Evolutionary conservation across 2,888 invertebrate species (phyloP), one percentile per base, ranked within the genome.

Genomic region (Punctoribates punctum): DNA sequence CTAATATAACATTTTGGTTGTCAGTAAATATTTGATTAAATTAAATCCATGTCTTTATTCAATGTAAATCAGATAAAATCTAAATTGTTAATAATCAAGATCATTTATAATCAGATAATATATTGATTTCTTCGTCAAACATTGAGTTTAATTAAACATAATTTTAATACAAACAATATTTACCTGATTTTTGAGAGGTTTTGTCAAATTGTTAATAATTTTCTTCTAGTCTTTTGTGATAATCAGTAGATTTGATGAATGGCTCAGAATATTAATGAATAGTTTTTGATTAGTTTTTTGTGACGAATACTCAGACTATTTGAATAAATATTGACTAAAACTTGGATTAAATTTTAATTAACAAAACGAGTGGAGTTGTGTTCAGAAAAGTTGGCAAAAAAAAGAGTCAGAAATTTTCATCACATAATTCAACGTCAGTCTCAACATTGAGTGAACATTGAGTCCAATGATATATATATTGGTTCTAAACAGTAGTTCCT

Each of bases 381-480:
- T 48, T 48, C 46, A 17, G 4, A 11, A 17, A 48, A 48, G 46
- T 48, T 4, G 17, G 13, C 46, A 48, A 17, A 48, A 17, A 42
- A 48, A 17, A 48, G 46, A 4, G 46, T 15, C 15, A 48, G 15
- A 48, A 17, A 57, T 9, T 57, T 57, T 57, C 57, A 23, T 20
- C 57, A 57, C 57, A 57, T 57, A 57, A 57, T 57, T 57, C 57
- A 57, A 20, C 25, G 57, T 57, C 57, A 57, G n/a, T 20, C 11
- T 57, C 3, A 57, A 25, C 57, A 57, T 57, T 25, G 57, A 57
- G 23, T 57, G 23, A 57, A 57, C 57, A 57, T 57, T 23, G 57
- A 57, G 57, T 17, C 17, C 57, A 57, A 48, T 48, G 46, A 23
- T 20, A 57, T 20, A 57, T 20, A 57, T 57, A 57, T 57, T 57